These are phyloP conservation scores for Ochotona curzoniae DNA, from an alignment of 2,113 vertebrate genomes.

Conservation along the genomic window DNA sequence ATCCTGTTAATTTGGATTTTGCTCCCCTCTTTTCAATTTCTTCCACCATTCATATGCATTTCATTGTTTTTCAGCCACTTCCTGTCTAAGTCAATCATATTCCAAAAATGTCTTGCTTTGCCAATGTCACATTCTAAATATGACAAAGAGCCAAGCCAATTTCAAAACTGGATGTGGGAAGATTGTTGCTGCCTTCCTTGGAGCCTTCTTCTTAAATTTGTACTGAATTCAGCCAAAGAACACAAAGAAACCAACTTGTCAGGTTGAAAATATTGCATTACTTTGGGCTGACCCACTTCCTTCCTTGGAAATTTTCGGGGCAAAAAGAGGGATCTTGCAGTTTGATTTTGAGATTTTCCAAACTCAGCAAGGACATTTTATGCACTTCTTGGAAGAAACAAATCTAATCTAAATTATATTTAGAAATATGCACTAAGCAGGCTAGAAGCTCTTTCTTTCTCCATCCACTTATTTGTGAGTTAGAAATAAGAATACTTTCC, in stretches of 20 bases:
- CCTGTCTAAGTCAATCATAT: not conserved
- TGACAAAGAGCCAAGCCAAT: constrained; percentile 39
- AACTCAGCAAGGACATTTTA: constrained; percentile 56
- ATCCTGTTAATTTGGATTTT: too few relatives aligned
- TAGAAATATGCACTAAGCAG: not conserved
- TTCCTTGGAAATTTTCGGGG: constrained; percentile 54
- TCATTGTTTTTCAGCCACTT: not conserved
- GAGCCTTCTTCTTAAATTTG: constrained; percentile 59
- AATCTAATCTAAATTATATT: constrained; percentile 42
- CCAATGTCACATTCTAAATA: constrained; percentile 65
- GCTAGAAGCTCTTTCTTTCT: not conserved
- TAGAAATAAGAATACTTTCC: not conserved
- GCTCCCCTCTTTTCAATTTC: not conserved
- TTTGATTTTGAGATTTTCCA: constrained; percentile 55
- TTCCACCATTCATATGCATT: not conserved
- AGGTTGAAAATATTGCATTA: constrained; percentile 66
- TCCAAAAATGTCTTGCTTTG: constrained; percentile 25
- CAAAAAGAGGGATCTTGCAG: constrained; percentile 41
- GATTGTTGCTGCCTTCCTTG: constrained; percentile 43
- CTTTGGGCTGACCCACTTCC: constrained; percentile 73
- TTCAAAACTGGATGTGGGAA: constrained; percentile 24
- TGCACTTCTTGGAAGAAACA: constrained; percentile 55
- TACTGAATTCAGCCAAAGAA: constrained; percentile 73
- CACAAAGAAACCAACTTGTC: constrained; percentile 71
- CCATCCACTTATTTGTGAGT: not conserved